phyloP scores from a whole-genome alignment of 2,113 vertebrate genomes.

The Pluvianellus socialis region DNA sequence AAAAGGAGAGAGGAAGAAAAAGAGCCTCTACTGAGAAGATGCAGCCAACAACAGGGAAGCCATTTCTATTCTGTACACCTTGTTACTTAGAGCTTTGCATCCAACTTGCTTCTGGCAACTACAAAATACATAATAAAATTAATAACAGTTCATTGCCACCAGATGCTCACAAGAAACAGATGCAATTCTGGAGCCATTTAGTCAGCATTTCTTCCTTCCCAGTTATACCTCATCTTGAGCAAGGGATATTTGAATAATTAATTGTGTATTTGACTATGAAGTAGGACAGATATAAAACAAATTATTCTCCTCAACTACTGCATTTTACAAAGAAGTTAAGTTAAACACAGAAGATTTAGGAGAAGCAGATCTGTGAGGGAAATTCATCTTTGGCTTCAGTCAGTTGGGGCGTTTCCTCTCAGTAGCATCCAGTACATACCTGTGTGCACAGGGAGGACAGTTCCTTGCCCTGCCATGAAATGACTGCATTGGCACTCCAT shows the following conservation, averaged over 20 bases:
- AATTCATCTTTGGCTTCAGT: neutral
- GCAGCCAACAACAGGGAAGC: neutral
- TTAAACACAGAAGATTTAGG: neutral
- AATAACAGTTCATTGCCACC: conserved; percentile 66
- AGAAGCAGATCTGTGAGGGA: neutral
- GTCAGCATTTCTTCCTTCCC: conserved; percentile 51
- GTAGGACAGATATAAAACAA: conserved; percentile 16
- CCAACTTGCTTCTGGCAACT: conserved; percentile 21
- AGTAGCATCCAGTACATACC: neutral
- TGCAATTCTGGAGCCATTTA: conserved; percentile 36
- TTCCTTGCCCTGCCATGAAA: neutral
- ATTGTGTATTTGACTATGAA: conserved; percentile 18
- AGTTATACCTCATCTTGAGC: neutral
- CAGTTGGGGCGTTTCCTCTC: neutral
- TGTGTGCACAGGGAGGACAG: neutral
- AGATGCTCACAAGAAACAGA: conserved; percentile 61
- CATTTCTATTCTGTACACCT: conserved; percentile 3
- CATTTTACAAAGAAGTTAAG: neutral
- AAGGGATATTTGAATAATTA: conserved; percentile 13
- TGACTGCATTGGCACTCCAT: neutral
- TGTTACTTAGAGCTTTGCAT: conserved; percentile 9
- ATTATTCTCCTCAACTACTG: neutral
- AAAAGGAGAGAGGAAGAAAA: neutral
- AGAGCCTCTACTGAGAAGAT: neutral
- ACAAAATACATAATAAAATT: conserved; percentile 67